These are phyloP conservation scores for Narcine bancroftii DNA, from an alignment of 2,113 vertebrate species.

Conservation along the genomic window DNA sequence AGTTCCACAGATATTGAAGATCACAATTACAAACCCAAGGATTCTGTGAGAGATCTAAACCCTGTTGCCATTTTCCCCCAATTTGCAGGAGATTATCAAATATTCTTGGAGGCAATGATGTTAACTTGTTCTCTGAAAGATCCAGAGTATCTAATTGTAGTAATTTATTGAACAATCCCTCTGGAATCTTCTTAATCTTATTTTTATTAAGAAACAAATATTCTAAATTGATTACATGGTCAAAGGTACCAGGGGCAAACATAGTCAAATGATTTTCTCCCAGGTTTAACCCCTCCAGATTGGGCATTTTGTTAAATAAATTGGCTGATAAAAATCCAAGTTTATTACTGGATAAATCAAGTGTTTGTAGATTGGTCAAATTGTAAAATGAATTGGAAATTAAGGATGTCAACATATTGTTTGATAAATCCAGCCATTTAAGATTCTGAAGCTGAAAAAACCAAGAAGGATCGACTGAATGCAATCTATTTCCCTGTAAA, in stretches of 20 bases:
- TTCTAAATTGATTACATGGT: slow-evolving; percentile 43
- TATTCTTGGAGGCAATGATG: slow-evolving; percentile 47
- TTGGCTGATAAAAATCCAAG: slow-evolving; percentile 50
- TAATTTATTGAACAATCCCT: slow-evolving; percentile 50
- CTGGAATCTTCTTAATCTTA: slow-evolving; percentile 49
- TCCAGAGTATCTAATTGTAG: slow-evolving; percentile 52
- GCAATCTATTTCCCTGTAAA: slow-evolving; percentile 61
- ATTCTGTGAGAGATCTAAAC: slow-evolving; percentile 63
- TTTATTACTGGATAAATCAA: slow-evolving; percentile 65
- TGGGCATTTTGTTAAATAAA: slow-evolving; percentile 44
- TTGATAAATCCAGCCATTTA: slow-evolving; percentile 58
- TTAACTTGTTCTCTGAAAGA: slow-evolving; percentile 62
- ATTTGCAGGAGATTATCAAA: slow-evolving; percentile 45
- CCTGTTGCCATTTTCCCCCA: slow-evolving; percentile 46
- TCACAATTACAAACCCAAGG: slow-evolving; percentile 65
- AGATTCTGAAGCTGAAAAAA: slow-evolving; percentile 52
- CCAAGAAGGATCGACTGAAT: slow-evolving; percentile 45
- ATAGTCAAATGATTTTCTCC: slow-evolving; percentile 57
- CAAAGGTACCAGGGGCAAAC: slow-evolving; percentile 47
- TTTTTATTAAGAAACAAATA: slow-evolving; percentile 64
- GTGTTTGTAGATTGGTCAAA: slow-evolving; percentile 48
- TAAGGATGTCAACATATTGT: slow-evolving; percentile 53
- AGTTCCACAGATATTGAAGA: slow-evolving; percentile 50
- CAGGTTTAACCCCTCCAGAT: slow-evolving; percentile 58
- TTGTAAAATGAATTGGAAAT: slow-evolving; percentile 47